Evolutionary conservation across 2,888 invertebrate species (phyloP).

Genomic region (Augiades crinisus): DNA sequence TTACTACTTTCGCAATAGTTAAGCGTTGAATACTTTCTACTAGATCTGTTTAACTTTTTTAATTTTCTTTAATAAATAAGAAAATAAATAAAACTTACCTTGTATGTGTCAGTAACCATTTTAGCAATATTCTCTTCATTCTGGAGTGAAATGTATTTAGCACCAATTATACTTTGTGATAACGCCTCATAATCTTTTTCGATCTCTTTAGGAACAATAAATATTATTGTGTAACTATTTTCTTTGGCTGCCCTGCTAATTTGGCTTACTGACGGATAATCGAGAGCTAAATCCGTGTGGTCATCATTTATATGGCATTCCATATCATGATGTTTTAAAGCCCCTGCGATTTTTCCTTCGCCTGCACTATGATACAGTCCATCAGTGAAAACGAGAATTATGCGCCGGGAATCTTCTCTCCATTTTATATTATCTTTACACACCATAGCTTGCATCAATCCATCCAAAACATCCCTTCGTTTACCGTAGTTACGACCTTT

Average conservation of each 20-base stretch:
- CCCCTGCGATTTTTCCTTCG: conserved; percentile 85
- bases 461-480: conserved; percentile 93
- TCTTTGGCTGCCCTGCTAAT: conserved; percentile 68
- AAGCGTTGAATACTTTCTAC: no score
- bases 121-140: conserved; percentile 81
- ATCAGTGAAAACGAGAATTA: conserved; percentile 90
- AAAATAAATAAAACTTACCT: conserved; percentile 69
- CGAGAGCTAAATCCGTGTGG: conserved; percentile 81
- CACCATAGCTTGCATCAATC: conserved; percentile 87
- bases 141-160: conserved; percentile 77
- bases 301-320: conserved; percentile 82
- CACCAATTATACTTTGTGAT: conserved; percentile 84
- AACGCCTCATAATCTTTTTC: conserved; percentile 54
- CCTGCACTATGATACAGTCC: conserved; percentile 89
- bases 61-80: not conserved
- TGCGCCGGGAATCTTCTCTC: conserved; percentile 86
- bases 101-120: conserved; percentile 85
- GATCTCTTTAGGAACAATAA: conserved; percentile 38
- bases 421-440: conserved; percentile 87
- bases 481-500: conserved; percentile 81
- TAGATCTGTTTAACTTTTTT: no score
- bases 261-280: conserved; percentile 90
- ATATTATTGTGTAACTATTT: conserved; percentile 43
- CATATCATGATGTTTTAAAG: conserved; percentile 86
- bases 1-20: no score